Percentiles rank a stretch among this genome's conserved stretches.
Evolutionary conservation across 2,113 vertebrate genomes (phyloP).

Genomic region (Sinocyclocheilus anshuiensis): DNA sequence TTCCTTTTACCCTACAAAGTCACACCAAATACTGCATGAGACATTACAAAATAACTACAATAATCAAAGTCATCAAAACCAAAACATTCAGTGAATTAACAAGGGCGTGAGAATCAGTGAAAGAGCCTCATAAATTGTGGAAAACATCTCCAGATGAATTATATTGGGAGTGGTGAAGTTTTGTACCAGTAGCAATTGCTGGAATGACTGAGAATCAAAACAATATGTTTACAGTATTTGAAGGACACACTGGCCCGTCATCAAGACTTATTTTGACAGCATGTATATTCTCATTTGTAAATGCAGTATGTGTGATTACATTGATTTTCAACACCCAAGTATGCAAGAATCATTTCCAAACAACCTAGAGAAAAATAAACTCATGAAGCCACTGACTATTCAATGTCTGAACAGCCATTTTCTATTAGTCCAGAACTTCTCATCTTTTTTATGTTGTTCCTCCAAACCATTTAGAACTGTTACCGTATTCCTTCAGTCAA

Average conservation of each 20-base stretch:
- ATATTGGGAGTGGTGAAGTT: constrained; percentile 30
- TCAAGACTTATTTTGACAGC: constrained; percentile 8
- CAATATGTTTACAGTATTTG: constrained; percentile 51
- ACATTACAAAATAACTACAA: too few species aligned
- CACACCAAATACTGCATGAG: too few species aligned
- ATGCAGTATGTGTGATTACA: constrained; percentile 16
- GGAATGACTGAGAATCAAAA: constrained; percentile 60
- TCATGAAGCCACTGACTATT: neutral
- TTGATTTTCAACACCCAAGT: constrained; percentile 9
- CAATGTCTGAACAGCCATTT: neutral
- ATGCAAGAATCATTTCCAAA: neutral
- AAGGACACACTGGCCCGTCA: constrained; percentile 11
- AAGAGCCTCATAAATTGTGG: constrained; percentile 54
- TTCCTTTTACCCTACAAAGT: too few species aligned
- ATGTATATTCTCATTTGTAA: constrained; percentile 30
- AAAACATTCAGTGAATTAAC: constrained; percentile 56
- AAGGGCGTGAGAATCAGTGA: constrained; percentile 57
- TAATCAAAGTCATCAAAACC: constrained; percentile 38
- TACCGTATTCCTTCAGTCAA: constrained; percentile 43
- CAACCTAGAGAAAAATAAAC: neutral
- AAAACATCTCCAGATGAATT: constrained; percentile 41
- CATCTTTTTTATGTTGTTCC: neutral
- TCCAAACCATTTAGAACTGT: neutral
- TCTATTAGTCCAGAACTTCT: constrained; percentile 11
- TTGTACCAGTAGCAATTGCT: constrained; percentile 53